Evolutionary conservation across 2,113 vertebrate genomes (phyloP).

Genomic region (Marmota monax): DNA sequence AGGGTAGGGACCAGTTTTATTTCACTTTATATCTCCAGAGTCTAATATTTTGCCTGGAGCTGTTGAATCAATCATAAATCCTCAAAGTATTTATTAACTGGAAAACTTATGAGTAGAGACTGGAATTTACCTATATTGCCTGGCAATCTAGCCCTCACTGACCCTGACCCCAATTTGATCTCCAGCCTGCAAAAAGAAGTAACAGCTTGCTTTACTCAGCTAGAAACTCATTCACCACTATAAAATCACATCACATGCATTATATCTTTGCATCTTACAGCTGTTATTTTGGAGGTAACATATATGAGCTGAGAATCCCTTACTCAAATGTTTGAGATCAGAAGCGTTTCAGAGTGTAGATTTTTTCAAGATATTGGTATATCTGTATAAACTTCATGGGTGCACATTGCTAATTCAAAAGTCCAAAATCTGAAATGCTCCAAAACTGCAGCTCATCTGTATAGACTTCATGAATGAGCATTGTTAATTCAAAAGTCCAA

Average conservation of each 20-base stretch:
- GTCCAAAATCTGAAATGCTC: not conserved
- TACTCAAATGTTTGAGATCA: not conserved
- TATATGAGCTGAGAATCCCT: not conserved
- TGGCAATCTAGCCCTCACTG: not conserved
- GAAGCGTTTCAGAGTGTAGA: not conserved
- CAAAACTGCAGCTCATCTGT: not conserved
- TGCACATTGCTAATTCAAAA: not conserved
- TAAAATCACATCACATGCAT: not conserved
- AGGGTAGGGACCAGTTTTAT: not conserved
- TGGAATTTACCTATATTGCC: not conserved
- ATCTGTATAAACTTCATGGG: not conserved
- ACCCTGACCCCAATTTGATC: conserved; percentile 34
- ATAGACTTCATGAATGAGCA: not conserved
- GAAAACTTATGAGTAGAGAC: conserved; percentile 33
- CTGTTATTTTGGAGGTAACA: not conserved
- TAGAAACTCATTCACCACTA: conserved; percentile 27
- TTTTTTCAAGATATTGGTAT: not conserved
- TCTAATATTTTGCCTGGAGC: conserved; percentile 32
- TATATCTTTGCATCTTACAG: not conserved
- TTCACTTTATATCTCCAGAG: not conserved
- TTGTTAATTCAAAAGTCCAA: not conserved
- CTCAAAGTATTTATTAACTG: conserved; percentile 34
- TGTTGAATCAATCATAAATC: not conserved
- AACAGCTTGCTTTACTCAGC: not conserved
- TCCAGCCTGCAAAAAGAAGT: not conserved